A percentile compares a stretch with the other conserved stretches of the same genome.
Conservation (phyloP, 2,797 vertebrate species). For the Dermochelys coriacea region DNA sequence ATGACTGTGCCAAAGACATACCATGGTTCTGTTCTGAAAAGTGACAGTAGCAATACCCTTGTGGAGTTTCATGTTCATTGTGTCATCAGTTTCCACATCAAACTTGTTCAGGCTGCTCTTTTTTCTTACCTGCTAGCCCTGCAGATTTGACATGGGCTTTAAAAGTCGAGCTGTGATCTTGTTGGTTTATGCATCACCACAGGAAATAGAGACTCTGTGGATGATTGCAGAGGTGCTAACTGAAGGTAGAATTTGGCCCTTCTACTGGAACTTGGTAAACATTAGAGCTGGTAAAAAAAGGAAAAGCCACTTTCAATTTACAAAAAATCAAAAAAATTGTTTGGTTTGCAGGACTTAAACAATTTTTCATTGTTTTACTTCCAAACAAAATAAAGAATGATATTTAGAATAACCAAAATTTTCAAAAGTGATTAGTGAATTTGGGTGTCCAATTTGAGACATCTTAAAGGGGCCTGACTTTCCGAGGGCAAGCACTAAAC, state of each 20-base stretch:
- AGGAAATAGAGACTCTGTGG: not conserved
- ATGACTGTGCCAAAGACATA: not conserved
- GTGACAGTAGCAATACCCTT: not conserved
- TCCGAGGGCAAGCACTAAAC: not conserved
- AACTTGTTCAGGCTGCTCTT: constrained; percentile 1
- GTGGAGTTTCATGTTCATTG: not conserved
- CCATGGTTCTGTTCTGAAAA: constrained; percentile 16
- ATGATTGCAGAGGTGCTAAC: constrained; percentile 26
- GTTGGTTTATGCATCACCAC: not conserved
- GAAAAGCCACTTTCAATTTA: not conserved
- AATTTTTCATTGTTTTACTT: not conserved
- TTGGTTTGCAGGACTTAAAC: not conserved
- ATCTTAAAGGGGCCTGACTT: not conserved
- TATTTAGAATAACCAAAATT: not conserved
- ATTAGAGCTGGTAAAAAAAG: not conserved
- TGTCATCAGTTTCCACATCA: constrained; percentile 9
- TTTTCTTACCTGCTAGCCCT: not conserved
- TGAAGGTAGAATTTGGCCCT: not conserved
- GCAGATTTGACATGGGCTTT: constrained; percentile 10
- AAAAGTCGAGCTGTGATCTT: not conserved
- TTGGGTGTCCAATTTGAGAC: not conserved
- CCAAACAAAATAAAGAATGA: not conserved
- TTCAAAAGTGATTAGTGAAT: accelerated
- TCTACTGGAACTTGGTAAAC: not conserved
- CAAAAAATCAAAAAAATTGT: not conserved